Evolutionary conservation across 2,888 invertebrate genomes (phyloP), one percentile per base, ranked within the genome.

Genomic region (Lasioglossum figueresi): DNA sequence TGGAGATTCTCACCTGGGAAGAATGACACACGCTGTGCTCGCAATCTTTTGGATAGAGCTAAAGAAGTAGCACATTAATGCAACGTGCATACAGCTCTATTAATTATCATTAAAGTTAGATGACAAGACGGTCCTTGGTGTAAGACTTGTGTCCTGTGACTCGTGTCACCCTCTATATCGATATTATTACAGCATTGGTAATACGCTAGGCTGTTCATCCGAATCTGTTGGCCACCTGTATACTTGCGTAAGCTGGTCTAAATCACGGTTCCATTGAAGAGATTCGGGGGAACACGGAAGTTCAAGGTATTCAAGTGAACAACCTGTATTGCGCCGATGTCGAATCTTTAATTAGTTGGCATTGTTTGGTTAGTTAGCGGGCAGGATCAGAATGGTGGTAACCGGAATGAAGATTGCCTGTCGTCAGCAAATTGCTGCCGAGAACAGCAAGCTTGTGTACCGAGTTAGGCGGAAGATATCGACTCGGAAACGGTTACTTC

Each of bases 321-420:
- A 72, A 52, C 59, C 68, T 75, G 79, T 88, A 83, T 86, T 82
- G 72, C 80, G 43, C 81, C 70, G 79, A 86, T 91, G 90, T 90
- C 89, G 90, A 91, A 92, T 91, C 89, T 91, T 92, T 91, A 92
- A 93, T 93, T 92, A 92, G 91, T 92, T 90, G 82, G 87, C 88
- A 91, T 89, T 92, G 90, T 91, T 86, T 86, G 84, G 87, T 88
- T 88, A 91, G 90, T 91, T 92, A 83, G 88, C 78, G 74, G 72
- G 19, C 52, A n/a, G 78, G 56, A 84, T 75, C 75, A 56, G 78
- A 79, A 56, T 72, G 80, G 68, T 78, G 70, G 78, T 75, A 72
- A 76, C 75, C 14, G 80, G 77, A 82, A 80, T 66, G 85, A 90
- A 90, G 87, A 90, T 89, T 88, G 86, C 81, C 85, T 78, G 86